Conservation (phyloP, 2,888 invertebrate species). For the Harmothoe impar region DNA sequence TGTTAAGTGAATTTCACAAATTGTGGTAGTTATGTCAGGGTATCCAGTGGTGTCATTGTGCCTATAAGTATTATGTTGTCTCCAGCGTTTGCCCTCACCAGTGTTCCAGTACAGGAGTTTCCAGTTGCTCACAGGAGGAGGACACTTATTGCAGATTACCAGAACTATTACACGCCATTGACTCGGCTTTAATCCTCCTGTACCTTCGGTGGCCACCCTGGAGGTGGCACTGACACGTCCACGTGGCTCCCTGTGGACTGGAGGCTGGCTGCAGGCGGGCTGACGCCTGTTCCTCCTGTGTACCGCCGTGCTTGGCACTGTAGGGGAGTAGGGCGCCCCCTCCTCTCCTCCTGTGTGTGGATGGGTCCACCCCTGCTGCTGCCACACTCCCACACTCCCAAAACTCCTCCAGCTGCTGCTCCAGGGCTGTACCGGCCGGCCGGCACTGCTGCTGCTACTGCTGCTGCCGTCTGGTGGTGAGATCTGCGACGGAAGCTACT, state of each 20-base stretch:
- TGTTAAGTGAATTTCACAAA: too few species aligned
- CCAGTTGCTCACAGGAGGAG: too few species aligned
- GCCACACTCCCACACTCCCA: background rate
- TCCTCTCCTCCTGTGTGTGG: background rate
- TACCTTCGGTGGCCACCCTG: too few species aligned
- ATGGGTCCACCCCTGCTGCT: background rate
- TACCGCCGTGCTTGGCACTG: background rate
- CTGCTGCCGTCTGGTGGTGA: constrained; percentile 22
- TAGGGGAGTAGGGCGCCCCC: background rate
- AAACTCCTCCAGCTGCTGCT: background rate
- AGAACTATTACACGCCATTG: too few species aligned
- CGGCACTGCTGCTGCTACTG: background rate
- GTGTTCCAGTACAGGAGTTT: too few species aligned
- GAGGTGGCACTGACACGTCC: too few species aligned
- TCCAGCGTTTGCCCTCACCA: too few species aligned
- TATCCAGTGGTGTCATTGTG: too few species aligned
- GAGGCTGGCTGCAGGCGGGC: background rate
- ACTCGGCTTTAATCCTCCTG: too few species aligned
- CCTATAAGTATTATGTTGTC: too few species aligned
- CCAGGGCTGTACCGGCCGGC: background rate
- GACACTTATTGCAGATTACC: too few species aligned
- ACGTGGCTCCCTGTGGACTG: background rate
- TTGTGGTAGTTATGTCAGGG: too few species aligned
- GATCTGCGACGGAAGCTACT: background rate
- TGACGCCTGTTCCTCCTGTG: background rate